These are phyloP conservation scores for Cheilinus undulatus DNA, from an alignment of 2,113 vertebrate species.

Conservation along the genomic window DNA sequence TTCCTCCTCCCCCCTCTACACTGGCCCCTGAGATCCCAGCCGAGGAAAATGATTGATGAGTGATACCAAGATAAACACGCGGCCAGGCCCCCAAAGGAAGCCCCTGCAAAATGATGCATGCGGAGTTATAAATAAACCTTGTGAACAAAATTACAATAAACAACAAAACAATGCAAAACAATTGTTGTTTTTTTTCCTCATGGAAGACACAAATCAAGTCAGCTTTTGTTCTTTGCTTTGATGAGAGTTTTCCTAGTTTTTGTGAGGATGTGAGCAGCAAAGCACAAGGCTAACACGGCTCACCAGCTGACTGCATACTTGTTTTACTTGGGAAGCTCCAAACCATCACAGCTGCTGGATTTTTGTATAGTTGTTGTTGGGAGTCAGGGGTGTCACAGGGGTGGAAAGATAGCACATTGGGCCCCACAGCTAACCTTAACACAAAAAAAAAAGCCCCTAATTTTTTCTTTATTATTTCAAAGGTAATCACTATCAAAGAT, in stretches of 20 bases:
- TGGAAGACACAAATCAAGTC: conserved; percentile 33
- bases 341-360: conserved; percentile 69
- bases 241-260: conserved; percentile 37
- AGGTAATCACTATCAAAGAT: too few species aligned
- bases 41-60: conserved; percentile 85
- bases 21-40: conserved; percentile 76
- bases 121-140: conserved; percentile 78
- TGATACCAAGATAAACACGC: conserved; percentile 83
- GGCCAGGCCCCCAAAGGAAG: conserved; percentile 72
- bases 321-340: conserved; percentile 75
- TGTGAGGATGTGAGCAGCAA: conserved; percentile 40
- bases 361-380: conserved; percentile 11
- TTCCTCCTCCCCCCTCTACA: conserved; percentile 48
- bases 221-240: conserved; percentile 49
- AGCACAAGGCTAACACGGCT: conserved; percentile 73
- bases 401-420: too few species aligned
- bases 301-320: conserved; percentile 71
- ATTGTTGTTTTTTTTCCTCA: conserved; percentile 24
- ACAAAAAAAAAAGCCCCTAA: conserved; percentile 17
- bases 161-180: conserved; percentile 74
- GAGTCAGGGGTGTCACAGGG: too few species aligned
- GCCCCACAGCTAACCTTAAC: too few species aligned
- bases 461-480: too few species aligned
- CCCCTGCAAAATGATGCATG: conserved; percentile 80
- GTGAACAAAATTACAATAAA: conserved; percentile 52